Percentiles rank a stretch among this genome's conserved stretches.
Conservation (phyloP, 2,797 vertebrate genomes). For the Pogoniulus pusillus region DNA sequence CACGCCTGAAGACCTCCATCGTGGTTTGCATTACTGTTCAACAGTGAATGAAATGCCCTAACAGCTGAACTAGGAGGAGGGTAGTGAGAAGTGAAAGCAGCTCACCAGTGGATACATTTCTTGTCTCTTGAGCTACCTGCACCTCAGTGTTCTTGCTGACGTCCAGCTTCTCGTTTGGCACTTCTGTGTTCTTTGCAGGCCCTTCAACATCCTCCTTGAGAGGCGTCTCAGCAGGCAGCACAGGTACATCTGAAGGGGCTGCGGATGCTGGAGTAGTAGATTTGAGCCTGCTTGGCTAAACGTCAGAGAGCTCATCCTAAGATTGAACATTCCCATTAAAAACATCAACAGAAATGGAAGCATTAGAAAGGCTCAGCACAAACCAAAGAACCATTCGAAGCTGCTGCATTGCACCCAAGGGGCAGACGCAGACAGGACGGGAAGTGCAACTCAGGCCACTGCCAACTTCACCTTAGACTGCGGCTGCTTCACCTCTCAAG, state of each 20-base stretch:
- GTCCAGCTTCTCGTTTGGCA: slow-evolving; percentile 77
- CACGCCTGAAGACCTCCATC: neutral
- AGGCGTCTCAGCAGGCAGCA: slow-evolving; percentile 73
- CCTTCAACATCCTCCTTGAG: slow-evolving; percentile 76
- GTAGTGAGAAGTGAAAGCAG: neutral
- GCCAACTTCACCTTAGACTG: neutral
- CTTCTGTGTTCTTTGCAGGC: slow-evolving; percentile 78
- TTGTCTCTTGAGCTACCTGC: slow-evolving; percentile 81
- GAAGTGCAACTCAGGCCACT: neutral
- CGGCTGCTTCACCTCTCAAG: neutral
- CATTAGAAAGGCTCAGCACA: neutral
- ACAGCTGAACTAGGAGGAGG: neutral
- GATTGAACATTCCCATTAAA: neutral
- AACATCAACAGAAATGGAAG: neutral
- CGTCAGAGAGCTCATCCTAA: slow-evolving; percentile 90
- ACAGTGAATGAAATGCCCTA: neutral
- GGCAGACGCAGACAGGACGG: neutral
- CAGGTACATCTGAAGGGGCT: slow-evolving; percentile 76
- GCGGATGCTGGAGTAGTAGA: slow-evolving; percentile 77
- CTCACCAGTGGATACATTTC: slow-evolving; percentile 86
- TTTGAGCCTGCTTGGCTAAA: slow-evolving; percentile 77
- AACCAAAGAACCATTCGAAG: neutral
- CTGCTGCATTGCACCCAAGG: neutral
- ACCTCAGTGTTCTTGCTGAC: slow-evolving; percentile 81
- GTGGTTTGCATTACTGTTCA: neutral